A percentile compares a stretch with the other conserved stretches of the same genome.
Evolutionary conservation across 2,888 invertebrate genomes (phyloP).

Genomic region (Cheilosia urbana): DNA sequence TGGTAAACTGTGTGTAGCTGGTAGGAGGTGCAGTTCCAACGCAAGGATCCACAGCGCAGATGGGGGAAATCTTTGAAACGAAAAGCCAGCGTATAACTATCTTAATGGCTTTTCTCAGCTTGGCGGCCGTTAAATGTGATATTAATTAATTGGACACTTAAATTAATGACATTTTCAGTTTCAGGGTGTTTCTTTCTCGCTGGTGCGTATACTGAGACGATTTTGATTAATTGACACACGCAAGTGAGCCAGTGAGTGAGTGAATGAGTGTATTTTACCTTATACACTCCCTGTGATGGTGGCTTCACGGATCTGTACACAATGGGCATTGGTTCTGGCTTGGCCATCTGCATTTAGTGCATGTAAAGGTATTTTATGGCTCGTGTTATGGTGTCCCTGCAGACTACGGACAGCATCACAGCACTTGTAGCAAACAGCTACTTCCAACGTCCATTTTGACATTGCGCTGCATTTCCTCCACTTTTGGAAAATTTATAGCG

Average conservation of each 20-base stretch:
- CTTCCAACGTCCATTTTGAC: conserved; percentile 35
- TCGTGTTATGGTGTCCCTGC: conserved; percentile 47
- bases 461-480: conserved; percentile 25
- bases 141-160: conserved; percentile 84
- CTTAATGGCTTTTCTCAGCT: conserved; percentile 84
- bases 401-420: conserved; percentile 25
- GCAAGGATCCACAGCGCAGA: conserved; percentile 14
- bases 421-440: conserved; percentile 41
- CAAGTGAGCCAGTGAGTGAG: conserved; percentile 58
- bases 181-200: conserved; percentile 65
- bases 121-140: conserved; percentile 84
- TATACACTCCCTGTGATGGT: conserved; percentile 3
- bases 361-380: conserved; percentile 59
- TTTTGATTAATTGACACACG: conserved; percentile 82
- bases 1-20: conserved; percentile 10
- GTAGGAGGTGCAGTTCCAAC: not conserved
- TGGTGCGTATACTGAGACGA: conserved; percentile 79
- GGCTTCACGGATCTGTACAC: conserved; percentile 3
- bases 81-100: conserved; percentile 74
- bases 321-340: not conserved
- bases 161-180: conserved; percentile 83
- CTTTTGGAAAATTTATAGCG: conserved; percentile 43
- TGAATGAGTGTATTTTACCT: conserved; percentile 26
- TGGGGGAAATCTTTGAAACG: conserved; percentile 72
- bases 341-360: conserved; percentile 34